Base-by-base conservation (phyloP, 2,888 invertebrate species). In the Eurytoma adleriae region DNA sequence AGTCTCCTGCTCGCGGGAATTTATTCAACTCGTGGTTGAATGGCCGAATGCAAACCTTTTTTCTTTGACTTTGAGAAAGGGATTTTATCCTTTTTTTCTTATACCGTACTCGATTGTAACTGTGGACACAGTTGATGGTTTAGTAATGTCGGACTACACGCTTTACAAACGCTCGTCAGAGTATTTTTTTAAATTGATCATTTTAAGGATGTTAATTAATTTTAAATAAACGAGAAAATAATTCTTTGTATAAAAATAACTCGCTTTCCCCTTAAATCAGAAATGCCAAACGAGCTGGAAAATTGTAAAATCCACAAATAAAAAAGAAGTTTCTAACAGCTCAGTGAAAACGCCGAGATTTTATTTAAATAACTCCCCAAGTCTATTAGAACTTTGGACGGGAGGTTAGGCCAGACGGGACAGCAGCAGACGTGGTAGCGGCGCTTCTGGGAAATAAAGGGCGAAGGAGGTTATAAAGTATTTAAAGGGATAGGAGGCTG, bases 391-490 rank as follows among this genome's bases (percentile, higher is more conserved):
- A 73, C 54, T 54, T 56, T 40, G 40, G 73, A 56, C 52, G 64
- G n/a, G 59, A 40, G 30, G 40, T 48, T 18, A 64, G 48, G 48
- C n/a, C 40, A 40, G 10, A 0, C 40, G 40, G n/a, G 13, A n/a
- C 24, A 62, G 14, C 13, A 62, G 54, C 14, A 40, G 40, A 30
- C 24, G 16, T 12, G 20, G 3, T 14, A 64, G 64, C 4, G 24
- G 64, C n/a, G 75, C 68, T 76, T 62, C 30, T 48, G 64, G 10
- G 62, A 71, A 76, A 74, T 70, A 71, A 76, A 71, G 67, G 72
- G 48, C 71, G 52, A 64, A 68, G 62, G 50, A 68, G 73, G 72
- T 81, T 73, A 78, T 78, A 81, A 78, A 78, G 73, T 81, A 81
- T 81, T 81, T 73, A 78, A 69, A 78, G 59, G 69, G 30, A 64